phyloP scores from a whole-genome alignment of 2,888 invertebrate species.

The Troides helena region DNA sequence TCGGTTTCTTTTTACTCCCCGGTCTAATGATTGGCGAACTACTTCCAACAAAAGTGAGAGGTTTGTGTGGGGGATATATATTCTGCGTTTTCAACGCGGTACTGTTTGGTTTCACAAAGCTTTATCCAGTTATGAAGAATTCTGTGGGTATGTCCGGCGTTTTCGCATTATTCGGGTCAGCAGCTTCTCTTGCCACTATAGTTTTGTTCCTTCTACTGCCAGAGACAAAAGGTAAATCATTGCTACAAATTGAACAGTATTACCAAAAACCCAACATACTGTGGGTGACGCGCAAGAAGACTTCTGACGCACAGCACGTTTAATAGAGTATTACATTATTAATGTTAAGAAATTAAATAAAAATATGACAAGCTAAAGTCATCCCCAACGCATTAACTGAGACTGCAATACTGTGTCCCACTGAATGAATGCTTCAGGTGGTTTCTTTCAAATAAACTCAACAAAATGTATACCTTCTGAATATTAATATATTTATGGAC shows the following conservation, averaged over 20 bases:
- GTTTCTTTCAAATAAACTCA: not conserved
- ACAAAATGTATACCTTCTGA: not conserved
- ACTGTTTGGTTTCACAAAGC: constrained; percentile 85
- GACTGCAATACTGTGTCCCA: not conserved
- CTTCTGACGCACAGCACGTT: constrained; percentile 49
- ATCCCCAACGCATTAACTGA: constrained; percentile 5
- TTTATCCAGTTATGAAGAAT: constrained; percentile 82
- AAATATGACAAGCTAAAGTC: constrained; percentile 5
- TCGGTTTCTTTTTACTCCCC: constrained; percentile 87
- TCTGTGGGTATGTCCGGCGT: constrained; percentile 84
- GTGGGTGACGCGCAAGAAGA: constrained; percentile 79
- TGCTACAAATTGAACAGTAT: constrained; percentile 89
- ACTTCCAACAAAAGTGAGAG: constrained; percentile 86
- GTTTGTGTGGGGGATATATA: constrained; percentile 86
- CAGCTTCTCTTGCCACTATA: constrained; percentile 82
- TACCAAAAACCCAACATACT: constrained; percentile 84
- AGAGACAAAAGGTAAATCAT: constrained; percentile 86
- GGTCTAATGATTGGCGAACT: constrained; percentile 88
- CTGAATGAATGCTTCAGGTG: not conserved
- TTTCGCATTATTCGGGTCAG: constrained; percentile 84
- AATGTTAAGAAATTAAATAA: not conserved
- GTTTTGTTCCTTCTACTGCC: constrained; percentile 85
- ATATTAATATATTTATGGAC: not conserved
- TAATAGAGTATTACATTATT: constrained; percentile 40
- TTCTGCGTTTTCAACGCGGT: constrained; percentile 86